Conservation (phyloP, 2,888 invertebrate genomes). For the Pollenia labialis region DNA sequence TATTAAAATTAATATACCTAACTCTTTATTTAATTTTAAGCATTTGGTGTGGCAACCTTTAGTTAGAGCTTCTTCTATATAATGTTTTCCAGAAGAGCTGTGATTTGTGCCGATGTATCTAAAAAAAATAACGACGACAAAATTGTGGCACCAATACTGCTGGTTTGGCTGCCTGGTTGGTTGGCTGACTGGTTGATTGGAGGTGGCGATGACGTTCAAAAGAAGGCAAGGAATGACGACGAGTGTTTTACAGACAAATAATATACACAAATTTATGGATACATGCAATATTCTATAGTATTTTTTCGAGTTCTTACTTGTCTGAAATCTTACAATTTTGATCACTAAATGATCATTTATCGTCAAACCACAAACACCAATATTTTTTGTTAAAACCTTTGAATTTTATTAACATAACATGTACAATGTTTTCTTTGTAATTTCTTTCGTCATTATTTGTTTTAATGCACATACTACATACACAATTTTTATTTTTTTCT, state of each 20-base stretch:
- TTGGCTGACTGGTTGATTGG: slow-evolving; percentile 49
- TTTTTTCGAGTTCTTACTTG: slow-evolving; percentile 42
- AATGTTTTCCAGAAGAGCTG: slow-evolving; percentile 52
- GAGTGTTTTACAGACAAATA: slow-evolving; percentile 70
- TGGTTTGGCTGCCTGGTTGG: slow-evolving; percentile 50
- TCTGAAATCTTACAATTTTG: slow-evolving; percentile 26
- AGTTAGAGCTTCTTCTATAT: slow-evolving; percentile 14
- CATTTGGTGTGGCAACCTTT: slow-evolving; percentile 41
- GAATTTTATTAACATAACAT: slow-evolving; percentile 24
- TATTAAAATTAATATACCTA: background rate
- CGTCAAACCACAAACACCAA: slow-evolving; percentile 21
- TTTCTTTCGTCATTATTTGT: slow-evolving; percentile 27
- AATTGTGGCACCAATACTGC: slow-evolving; percentile 60
- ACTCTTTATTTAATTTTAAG: background rate
- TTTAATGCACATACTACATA: slow-evolving; percentile 31
- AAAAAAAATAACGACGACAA: slow-evolving; percentile 64
- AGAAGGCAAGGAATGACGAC: slow-evolving; percentile 69
- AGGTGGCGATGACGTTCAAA: slow-evolving; percentile 71
- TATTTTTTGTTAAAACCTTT: slow-evolving; percentile 10
- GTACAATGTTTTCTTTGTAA: slow-evolving; percentile 27
- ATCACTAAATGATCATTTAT: slow-evolving; percentile 32
- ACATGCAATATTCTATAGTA: slow-evolving; percentile 72
- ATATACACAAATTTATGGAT: slow-evolving; percentile 73
- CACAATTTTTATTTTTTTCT: slow-evolving; percentile 18
- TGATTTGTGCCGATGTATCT: slow-evolving; percentile 61